These are phyloP conservation scores for Podotricha telesiphe DNA, from an alignment of 2,888 invertebrate species.

Conservation along the genomic window DNA sequence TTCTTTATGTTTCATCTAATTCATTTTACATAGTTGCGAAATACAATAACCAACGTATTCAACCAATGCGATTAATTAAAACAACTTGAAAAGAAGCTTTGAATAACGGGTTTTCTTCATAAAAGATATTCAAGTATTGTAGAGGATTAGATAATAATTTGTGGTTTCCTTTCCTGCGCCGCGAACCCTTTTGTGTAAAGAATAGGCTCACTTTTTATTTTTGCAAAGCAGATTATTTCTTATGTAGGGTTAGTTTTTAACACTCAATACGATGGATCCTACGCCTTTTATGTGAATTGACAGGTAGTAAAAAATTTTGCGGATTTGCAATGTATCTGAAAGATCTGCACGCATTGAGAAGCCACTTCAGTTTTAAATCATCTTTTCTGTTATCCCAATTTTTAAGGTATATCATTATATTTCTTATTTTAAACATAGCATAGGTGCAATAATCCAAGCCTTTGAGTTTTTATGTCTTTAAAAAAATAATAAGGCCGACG, in stretches of 20 bases:
- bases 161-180: constrained; percentile 62
- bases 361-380: constrained; percentile 25
- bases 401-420: background rate
- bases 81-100: constrained; percentile 25
- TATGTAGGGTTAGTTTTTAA: constrained; percentile 68
- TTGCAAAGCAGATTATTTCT: constrained; percentile 78
- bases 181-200: constrained; percentile 58
- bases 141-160: constrained; percentile 66
- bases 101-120: constrained; percentile 45
- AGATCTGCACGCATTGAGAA: constrained; percentile 27
- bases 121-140: constrained; percentile 53
- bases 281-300: constrained; percentile 39
- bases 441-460: too few relatives aligned
- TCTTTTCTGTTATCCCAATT: background rate
- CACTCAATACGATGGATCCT: constrained; percentile 49
- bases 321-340: constrained; percentile 29
- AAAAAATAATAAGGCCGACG: background rate
- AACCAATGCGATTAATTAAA: constrained; percentile 24
- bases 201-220: constrained; percentile 54
- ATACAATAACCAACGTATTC: constrained; percentile 1
- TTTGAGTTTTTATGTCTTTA: background rate
- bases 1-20: too few relatives aligned
- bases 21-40: constrained; percentile 4
- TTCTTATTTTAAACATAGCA: background rate
- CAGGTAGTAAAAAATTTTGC: constrained; percentile 37